Base-by-base conservation (phyloP, 2,113 vertebrate genomes). In the Prietella phreatophila region DNA sequence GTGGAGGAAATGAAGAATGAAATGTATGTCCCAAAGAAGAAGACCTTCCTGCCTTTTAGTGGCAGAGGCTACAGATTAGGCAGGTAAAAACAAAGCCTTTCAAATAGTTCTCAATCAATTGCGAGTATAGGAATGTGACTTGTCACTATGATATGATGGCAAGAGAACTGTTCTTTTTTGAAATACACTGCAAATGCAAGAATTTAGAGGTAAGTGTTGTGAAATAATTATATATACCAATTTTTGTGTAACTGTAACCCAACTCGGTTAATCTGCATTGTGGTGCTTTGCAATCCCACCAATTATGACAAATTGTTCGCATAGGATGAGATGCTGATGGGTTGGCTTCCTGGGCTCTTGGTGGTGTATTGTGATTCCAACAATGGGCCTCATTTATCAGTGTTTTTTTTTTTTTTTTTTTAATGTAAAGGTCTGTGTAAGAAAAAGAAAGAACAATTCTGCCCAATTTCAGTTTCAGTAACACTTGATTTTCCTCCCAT, bases 1-100 rank as follows among this genome's bases (percentile, higher is more conserved):
- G 96, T 99, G 88, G 97, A 99, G 93, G 97, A 99, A 87, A 96
- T 98, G 92, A 98, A 97, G 17, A 95, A 97, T 86, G 95, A 97
- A 89, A 91, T 96, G 0, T 98, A 97, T 88, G 85, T 96, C n/a
- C 95, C 95, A 0, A 96, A 90, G 80, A 98, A 97, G 91, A 96
- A 96, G 58, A 67, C 93, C 6, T 99, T 99, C 91, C 96, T 96
- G 91, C 96, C 97, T 27, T 99, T 99, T 92, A 98, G 97, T 27
- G 97, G 97, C 42, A 95, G 92, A 33, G 98, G 98, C 30, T 97
- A 99, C 94, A 93, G 98, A 90, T 94, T 99, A 58, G 98, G 98
- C 94, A 99, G 97, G 97, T 99, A 71, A 94, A 92, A 92, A 87
- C 33, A n/a, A 22, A 17, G 19, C 56, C 36, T 17, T 10, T 39